Evolutionary conservation across 2,888 invertebrate species (phyloP), one percentile per base, ranked within the genome.

Genomic region (Hyalella azteca): DNA sequence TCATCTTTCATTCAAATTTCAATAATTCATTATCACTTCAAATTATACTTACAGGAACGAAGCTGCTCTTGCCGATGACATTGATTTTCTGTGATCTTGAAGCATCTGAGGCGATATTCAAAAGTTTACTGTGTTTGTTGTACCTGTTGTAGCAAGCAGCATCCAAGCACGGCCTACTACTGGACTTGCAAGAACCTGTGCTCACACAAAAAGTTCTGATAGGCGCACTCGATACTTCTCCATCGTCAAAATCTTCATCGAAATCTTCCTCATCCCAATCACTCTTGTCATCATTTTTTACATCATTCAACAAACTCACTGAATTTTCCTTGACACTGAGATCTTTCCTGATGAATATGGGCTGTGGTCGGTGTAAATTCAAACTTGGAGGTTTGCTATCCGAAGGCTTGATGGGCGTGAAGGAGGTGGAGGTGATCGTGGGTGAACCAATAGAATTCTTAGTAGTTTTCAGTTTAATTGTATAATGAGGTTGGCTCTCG

Each of bases 11-110:
- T n/a, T n/a, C n/a, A n/a, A n/a, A n/a, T n/a, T n/a, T n/a, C n/a
- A n/a, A n/a, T n/a, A n/a, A n/a, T n/a, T n/a, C n/a, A n/a, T n/a
- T n/a, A n/a, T n/a, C n/a, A n/a, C n/a, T n/a, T n/a, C n/a, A n/a
- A n/a, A n/a, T n/a, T n/a, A n/a, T 75, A 75, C 75, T 75, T 75
- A 75, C 75, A n/a, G 75, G 75, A 5, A 75, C 75, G 29, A 75
- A 75, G 45, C 75, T 75, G 75, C 75, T 75, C 45, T 45, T 75
- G 40, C 75, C 75, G 45, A 75, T 75, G n/a, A 75, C 75, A 32
- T 75, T 75, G 0, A 75, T 39, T 75, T 75, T 75, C n/a, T 75
- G 75, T 15, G 41, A 45, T n/a, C n/a, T 75, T 29, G 75, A 41
- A 41, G 45, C 40, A 45, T 75, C 75, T 9, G 41, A 41, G 5